Conservation (phyloP, 2,113 vertebrate species). For the Vombatus ursinus region DNA sequence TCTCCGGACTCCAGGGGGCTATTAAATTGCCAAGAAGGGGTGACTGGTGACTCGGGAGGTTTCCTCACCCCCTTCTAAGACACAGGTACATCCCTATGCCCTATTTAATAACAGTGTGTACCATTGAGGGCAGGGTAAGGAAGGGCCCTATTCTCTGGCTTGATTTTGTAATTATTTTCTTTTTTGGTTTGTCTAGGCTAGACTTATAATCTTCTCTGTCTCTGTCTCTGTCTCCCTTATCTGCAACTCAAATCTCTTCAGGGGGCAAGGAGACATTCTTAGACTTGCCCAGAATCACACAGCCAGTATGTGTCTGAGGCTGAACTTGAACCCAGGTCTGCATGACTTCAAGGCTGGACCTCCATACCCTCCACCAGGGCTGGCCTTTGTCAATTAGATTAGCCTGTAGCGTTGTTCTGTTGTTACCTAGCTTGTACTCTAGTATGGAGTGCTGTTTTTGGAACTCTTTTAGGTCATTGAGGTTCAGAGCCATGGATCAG, state of each 20-base stretch:
- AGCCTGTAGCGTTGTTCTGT: not conserved
- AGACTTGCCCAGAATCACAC: not conserved
- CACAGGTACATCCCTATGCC: not conserved
- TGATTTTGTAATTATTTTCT: not conserved
- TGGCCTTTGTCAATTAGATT: not conserved
- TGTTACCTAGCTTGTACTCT: not conserved
- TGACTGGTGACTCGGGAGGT: not conserved
- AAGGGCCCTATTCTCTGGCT: not conserved
- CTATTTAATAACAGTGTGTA: not conserved
- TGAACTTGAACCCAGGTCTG: too few species aligned
- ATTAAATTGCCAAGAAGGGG: not conserved
- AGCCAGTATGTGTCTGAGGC: too few species aligned
- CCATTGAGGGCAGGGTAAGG: not conserved
- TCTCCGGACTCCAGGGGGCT: not conserved
- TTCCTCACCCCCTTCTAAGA: not conserved
- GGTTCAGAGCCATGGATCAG: not conserved
- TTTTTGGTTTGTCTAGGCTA: not conserved
- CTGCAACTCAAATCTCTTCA: not conserved
- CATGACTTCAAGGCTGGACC: too few species aligned
- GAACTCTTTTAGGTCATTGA: not conserved
- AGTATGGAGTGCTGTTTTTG: not conserved
- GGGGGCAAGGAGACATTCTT: not conserved
- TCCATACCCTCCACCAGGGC: not conserved
- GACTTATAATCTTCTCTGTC: not conserved
- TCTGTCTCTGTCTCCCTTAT: not conserved